These are phyloP conservation scores for Coleophora deauratella DNA, from an alignment of 2,888 invertebrate species.

Conservation along the genomic window DNA sequence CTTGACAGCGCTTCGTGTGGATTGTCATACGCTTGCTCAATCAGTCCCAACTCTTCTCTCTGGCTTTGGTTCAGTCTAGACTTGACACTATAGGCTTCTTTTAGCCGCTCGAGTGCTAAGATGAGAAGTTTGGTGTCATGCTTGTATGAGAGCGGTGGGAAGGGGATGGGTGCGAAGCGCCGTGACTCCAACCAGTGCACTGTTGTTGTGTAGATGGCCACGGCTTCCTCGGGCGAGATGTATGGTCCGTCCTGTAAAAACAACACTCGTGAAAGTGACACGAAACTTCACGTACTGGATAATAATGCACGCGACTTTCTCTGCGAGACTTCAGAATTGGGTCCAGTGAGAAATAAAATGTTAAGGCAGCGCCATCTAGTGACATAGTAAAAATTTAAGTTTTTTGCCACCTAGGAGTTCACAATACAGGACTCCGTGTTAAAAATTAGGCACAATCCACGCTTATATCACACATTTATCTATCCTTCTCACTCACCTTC, in stretches of 20 bases:
- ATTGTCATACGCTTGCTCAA: constrained; percentile 99
- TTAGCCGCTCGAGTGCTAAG: constrained; percentile 94
- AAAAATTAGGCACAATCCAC: no score
- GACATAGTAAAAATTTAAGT: no score
- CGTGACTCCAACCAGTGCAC: constrained; percentile 99
- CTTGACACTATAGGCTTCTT: constrained; percentile 99
- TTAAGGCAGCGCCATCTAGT: no score
- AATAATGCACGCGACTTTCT: no score
- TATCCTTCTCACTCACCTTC: constrained; percentile 73
- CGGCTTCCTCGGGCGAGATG: constrained; percentile 99
- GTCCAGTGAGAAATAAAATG: no score
- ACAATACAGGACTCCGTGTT: no score
- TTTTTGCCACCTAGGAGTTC: no score
- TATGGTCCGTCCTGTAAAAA: constrained; percentile 92
- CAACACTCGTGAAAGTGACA: no score
- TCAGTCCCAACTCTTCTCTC: constrained; percentile 97
- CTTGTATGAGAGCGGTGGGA: constrained; percentile 99
- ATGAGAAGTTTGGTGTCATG: constrained; percentile 99
- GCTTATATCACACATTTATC: no score
- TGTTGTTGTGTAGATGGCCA: constrained; percentile 99
- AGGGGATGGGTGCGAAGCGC: constrained; percentile 98
- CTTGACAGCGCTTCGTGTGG: constrained; percentile 99
- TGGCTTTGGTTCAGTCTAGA: constrained; percentile 98
- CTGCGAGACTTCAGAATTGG: no score
- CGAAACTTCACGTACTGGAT: no score